Percentiles rank a stretch among this genome's conserved stretches.
These are phyloP conservation scores for Cosmia pyralina DNA, from an alignment of 2,888 invertebrate genomes.

Conservation along the genomic window DNA sequence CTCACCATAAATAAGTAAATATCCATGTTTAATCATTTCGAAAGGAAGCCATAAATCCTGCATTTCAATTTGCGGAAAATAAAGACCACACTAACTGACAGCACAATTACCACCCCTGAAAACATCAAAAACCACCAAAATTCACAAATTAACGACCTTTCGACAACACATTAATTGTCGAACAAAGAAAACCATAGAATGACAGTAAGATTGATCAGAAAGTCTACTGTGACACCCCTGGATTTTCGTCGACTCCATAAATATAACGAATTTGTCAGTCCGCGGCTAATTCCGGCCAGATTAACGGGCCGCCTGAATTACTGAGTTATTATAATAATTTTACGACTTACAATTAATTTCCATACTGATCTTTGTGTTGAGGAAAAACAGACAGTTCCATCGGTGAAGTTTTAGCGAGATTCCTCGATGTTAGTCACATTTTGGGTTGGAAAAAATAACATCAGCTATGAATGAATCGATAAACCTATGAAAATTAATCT, in stretches of 20 bases:
- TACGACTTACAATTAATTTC: constrained; percentile 62
- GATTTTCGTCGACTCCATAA: constrained; percentile 71
- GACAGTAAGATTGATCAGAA: constrained; percentile 52
- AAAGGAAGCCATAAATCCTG: not conserved
- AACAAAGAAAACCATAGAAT: constrained; percentile 50
- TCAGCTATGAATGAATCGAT: not conserved
- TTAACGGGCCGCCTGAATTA: constrained; percentile 69
- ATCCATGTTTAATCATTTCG: not conserved
- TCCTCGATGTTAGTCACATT: not conserved
- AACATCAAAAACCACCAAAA: constrained; percentile 11
- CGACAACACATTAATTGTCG: constrained; percentile 47
- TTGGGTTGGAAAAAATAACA: not conserved
- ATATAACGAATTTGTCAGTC: constrained; percentile 81
- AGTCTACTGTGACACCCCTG: constrained; percentile 69
- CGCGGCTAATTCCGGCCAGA: constrained; percentile 73
- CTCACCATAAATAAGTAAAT: not conserved
- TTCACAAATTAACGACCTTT: constrained; percentile 33
- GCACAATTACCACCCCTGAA: constrained; percentile 8
- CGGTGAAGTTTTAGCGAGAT: constrained; percentile 5
- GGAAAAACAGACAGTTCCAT: constrained; percentile 43
- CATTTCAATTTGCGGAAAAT: not conserved
- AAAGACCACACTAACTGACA: not conserved
- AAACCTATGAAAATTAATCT: not conserved
- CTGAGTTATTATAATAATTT: constrained; percentile 75
- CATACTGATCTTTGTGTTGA: constrained; percentile 45